Conservation (phyloP, 2,888 invertebrate species). For the Muscina levida region DNA sequence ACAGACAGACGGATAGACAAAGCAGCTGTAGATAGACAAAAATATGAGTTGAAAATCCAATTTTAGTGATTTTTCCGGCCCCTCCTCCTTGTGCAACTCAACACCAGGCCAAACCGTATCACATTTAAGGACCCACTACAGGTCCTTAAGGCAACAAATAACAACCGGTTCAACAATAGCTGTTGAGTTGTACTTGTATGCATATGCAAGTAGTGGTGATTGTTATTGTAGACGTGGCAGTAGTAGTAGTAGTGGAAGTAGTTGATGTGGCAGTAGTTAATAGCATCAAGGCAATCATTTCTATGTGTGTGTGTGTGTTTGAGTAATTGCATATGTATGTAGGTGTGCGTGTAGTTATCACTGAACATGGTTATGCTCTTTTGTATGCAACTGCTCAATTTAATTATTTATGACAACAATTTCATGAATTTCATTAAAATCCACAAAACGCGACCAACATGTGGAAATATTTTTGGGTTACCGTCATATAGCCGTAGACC, state of each 20-base stretch:
- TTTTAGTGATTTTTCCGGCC: slow-evolving; percentile 42
- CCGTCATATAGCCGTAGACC: slow-evolving; percentile 3
- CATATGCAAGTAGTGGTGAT: background rate
- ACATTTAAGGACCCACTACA: no score
- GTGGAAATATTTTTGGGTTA: slow-evolving; percentile 51
- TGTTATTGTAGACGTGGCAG: background rate
- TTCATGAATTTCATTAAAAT: slow-evolving; percentile 77
- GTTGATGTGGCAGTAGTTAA: slow-evolving; percentile 42
- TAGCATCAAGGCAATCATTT: slow-evolving; percentile 45
- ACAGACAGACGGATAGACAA: slow-evolving; percentile 18
- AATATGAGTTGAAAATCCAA: slow-evolving; percentile 55
- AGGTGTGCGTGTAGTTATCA: slow-evolving; percentile 14
- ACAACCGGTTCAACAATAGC: slow-evolving; percentile 31
- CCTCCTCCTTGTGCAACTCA: no score
- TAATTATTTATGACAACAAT: slow-evolving; percentile 77
- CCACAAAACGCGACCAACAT: slow-evolving; percentile 68
- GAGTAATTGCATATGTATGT: background rate
- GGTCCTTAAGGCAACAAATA: slow-evolving; percentile 9
- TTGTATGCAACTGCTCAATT: slow-evolving; percentile 69
- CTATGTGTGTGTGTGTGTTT: slow-evolving; percentile 25
- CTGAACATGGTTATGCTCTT: slow-evolving; percentile 47
- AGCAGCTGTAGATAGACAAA: background rate
- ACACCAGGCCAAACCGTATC: no score
- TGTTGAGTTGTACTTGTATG: slow-evolving; percentile 23
- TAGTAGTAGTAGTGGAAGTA: background rate